Conservation (phyloP, 2,888 invertebrate species). For the Ptilodon capucinus region DNA sequence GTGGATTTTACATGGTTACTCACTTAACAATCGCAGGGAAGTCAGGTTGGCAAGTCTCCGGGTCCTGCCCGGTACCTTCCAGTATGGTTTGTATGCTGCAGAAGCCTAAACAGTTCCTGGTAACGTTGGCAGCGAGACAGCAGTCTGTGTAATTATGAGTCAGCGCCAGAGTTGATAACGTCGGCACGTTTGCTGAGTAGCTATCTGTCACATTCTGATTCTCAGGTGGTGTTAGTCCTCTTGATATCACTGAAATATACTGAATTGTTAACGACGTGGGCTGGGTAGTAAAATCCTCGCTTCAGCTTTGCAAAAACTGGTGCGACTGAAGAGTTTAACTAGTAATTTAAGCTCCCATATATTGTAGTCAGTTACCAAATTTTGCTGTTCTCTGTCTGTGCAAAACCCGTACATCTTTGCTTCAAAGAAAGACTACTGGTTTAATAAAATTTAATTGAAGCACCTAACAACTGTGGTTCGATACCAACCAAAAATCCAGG, state of each 20-base stretch:
- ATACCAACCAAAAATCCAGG: no score
- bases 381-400: no score
- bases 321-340: no score
- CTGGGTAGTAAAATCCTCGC: no score
- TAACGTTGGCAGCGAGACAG: conserved; percentile 87
- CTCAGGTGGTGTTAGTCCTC: conserved; percentile 83
- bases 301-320: no score
- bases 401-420: no score
- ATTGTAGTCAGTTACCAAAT: no score
- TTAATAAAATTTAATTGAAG: no score
- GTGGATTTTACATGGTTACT: conserved; percentile 24
- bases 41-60: conserved; percentile 90
- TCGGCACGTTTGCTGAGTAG: conserved; percentile 68
- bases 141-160: conserved; percentile 92
- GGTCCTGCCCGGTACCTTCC: conserved; percentile 90
- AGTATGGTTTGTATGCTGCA: conserved; percentile 91
- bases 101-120: conserved; percentile 89
- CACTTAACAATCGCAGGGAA: conserved; percentile 89
- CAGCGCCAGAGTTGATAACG: conserved; percentile 63
- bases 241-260: conserved; percentile 82
- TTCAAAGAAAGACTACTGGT: no score
- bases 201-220: conserved; percentile 74
- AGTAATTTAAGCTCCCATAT: no score
- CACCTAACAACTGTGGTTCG: no score
- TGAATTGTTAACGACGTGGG: no score